phyloP scores from a whole-genome alignment of 2,113 vertebrate genomes.

The Lates calcarifer region DNA sequence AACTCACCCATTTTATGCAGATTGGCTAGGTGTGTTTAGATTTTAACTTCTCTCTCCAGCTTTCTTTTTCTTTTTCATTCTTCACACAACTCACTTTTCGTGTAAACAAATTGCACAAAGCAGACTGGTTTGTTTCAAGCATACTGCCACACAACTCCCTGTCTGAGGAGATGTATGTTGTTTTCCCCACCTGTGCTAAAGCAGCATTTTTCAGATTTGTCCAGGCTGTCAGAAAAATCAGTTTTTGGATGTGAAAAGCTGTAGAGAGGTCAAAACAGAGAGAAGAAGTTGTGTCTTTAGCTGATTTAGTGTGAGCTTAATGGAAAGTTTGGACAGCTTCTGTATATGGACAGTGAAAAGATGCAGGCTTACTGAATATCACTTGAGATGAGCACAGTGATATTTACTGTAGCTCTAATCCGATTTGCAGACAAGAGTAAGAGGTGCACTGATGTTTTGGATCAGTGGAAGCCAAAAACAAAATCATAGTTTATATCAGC shows the following conservation, averaged over 20 bases:
- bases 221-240: not conserved
- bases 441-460: not conserved
- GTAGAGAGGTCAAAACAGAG: not conserved
- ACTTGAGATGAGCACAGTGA: not conserved
- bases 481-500: slow-evolving; percentile 22
- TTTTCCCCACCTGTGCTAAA: not conserved
- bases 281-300: not conserved
- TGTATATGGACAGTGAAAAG: not conserved
- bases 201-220: not conserved
- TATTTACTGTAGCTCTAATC: slow-evolving; percentile 9
- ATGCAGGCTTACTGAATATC: not conserved
- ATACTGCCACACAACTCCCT: not conserved
- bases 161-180: not conserved
- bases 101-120: not conserved
- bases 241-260: not conserved
- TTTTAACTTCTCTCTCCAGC: no score
- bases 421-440: slow-evolving; percentile 19
- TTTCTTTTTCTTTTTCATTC: not conserved
- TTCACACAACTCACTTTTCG: not conserved
- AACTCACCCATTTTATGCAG: not conserved
- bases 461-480: slow-evolving; percentile 35
- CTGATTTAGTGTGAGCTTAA: not conserved
- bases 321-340: not conserved
- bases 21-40: not conserved
- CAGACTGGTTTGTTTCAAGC: not conserved